Percentiles rank a stretch among this genome's conserved stretches.
These are phyloP conservation scores for Keiferia lycopersicella DNA, from an alignment of 2,888 invertebrate genomes.

Conservation along the genomic window DNA sequence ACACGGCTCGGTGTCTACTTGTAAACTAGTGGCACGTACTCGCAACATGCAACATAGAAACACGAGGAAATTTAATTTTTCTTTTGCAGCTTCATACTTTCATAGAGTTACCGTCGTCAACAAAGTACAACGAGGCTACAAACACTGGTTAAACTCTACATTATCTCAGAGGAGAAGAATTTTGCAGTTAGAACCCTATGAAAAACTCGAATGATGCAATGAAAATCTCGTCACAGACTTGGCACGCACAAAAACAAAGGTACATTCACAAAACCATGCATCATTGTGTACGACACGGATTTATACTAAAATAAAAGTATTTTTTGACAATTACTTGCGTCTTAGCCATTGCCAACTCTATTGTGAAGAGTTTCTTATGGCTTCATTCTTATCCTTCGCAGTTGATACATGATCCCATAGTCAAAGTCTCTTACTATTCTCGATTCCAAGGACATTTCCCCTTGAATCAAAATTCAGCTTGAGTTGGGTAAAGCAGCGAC, in stretches of 20 bases:
- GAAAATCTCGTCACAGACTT: background rate
- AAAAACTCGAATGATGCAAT: background rate
- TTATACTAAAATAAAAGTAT: too few species aligned
- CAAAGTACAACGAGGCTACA: background rate
- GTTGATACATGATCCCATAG: background rate
- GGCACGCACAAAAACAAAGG: too few species aligned
- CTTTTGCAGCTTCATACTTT: slow-evolving; percentile 17
- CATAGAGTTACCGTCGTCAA: background rate
- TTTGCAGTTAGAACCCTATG: background rate
- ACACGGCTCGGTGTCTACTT: slow-evolving; percentile 18
- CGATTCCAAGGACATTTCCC: background rate
- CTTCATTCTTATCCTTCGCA: background rate
- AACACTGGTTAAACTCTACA: slow-evolving; percentile 5
- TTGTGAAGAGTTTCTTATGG: too few species aligned
- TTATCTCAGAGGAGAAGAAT: background rate
- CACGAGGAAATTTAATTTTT: slow-evolving; percentile 20
- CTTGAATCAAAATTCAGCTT: background rate
- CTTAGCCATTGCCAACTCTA: too few species aligned
- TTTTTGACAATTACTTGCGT: too few species aligned
- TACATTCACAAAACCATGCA: too few species aligned
- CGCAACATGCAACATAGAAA: slow-evolving; percentile 18
- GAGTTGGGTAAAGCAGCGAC: slow-evolving; percentile 14
- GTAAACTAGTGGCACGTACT: slow-evolving; percentile 23
- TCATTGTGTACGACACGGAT: too few species aligned
- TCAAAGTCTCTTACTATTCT: background rate